phyloP scores from a whole-genome alignment of 1,140 invertebrate species.

The Hyposmocoma kahamanoa region DNA sequence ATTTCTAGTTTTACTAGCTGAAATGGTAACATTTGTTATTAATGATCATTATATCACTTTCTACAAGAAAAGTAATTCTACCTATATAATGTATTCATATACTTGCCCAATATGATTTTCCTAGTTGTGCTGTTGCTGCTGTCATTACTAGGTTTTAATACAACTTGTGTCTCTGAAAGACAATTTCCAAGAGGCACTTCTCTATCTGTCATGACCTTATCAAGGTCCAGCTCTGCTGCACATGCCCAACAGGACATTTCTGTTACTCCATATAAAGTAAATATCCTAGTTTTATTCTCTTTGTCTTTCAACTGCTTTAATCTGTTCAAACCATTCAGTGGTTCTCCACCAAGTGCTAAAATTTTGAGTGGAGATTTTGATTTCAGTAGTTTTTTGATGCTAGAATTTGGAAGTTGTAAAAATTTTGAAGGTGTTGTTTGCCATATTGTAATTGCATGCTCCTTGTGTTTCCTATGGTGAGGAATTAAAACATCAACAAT shows the following conservation, averaged over 20 bases:
- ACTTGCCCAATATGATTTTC: slow-evolving; percentile 76
- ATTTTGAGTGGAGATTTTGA: slow-evolving; percentile 70
- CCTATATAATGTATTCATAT: neutral
- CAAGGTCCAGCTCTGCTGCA: slow-evolving; percentile 72
- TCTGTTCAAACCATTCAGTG: slow-evolving; percentile 66
- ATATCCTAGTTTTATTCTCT: slow-evolving; percentile 76
- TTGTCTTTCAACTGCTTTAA: slow-evolving; percentile 65
- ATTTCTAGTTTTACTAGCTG: slow-evolving; percentile 77
- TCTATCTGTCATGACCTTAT: slow-evolving; percentile 32
- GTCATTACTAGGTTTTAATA: slow-evolving; percentile 43
- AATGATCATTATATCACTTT: too few relatives aligned
- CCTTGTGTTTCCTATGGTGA: slow-evolving; percentile 24
- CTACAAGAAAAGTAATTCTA: too few relatives aligned
- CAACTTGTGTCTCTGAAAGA: slow-evolving; percentile 77
- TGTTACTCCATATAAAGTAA: slow-evolving; percentile 88
- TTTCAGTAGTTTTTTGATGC: slow-evolving; percentile 75
- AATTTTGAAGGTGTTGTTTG: slow-evolving; percentile 87
- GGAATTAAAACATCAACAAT: slow-evolving; percentile 63
- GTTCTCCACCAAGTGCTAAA: slow-evolving; percentile 79
- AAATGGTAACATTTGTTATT: slow-evolving; percentile 34
- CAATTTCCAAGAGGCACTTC: slow-evolving; percentile 75
- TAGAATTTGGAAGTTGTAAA: slow-evolving; percentile 71
- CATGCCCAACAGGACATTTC: slow-evolving; percentile 91
- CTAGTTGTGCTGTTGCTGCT: slow-evolving; percentile 55
- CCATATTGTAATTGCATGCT: slow-evolving; percentile 77